Percentiles rank a stretch among this genome's conserved stretches.
These are phyloP conservation scores for Noctua comes DNA, from an alignment of 2,888 invertebrate genomes.

Conservation along the genomic window DNA sequence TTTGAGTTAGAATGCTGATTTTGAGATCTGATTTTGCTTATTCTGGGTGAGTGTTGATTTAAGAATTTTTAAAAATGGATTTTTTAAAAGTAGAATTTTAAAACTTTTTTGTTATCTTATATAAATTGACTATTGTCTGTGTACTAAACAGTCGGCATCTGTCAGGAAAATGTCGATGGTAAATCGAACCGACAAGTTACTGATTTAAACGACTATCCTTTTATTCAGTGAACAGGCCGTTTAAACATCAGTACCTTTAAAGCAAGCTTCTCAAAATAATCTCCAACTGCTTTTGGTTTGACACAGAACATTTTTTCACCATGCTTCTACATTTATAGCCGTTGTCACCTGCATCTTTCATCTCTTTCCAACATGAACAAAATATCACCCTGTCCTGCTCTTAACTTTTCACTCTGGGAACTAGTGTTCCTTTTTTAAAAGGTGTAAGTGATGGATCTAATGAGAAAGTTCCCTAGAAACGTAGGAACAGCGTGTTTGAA, in stretches of 20 bases:
- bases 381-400: constrained; percentile 15
- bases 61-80: neutral
- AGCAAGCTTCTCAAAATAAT: constrained; percentile 18
- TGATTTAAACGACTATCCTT: neutral
- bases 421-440: constrained; percentile 33
- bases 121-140: too few relatives aligned
- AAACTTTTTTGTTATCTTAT: neutral
- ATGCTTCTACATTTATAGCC: constrained; percentile 45
- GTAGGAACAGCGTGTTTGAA: constrained; percentile 21
- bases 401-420: constrained; percentile 29
- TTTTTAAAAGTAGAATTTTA: neutral
- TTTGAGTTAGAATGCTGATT: neutral
- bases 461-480: constrained; percentile 36
- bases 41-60: neutral
- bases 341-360: constrained; percentile 42
- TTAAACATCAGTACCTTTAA: neutral
- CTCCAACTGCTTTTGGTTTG: constrained; percentile 21
- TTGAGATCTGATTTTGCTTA: neutral
- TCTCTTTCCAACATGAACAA: constrained; percentile 24
- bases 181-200: neutral
- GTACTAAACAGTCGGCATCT: neutral
- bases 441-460: constrained; percentile 47
- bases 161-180: neutral
- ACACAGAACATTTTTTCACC: constrained; percentile 40
- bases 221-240: neutral